phyloP scores from a whole-genome alignment of 2,797 vertebrate genomes.

The Galagoides demidoff region DNA sequence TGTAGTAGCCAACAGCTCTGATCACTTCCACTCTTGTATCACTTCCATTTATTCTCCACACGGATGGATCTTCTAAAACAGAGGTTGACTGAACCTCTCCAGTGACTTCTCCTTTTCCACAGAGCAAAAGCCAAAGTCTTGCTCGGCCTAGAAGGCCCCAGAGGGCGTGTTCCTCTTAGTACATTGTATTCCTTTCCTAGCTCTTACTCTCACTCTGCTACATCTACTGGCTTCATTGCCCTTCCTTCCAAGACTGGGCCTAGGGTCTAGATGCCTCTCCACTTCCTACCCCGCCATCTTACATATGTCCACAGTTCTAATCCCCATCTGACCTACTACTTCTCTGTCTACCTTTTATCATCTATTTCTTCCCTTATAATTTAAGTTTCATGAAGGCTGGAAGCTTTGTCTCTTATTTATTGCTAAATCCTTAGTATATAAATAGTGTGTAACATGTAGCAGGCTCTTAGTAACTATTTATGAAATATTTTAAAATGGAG shows the following conservation, averaged over 20 bases:
- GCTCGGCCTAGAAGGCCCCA: not conserved
- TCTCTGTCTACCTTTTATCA: not conserved
- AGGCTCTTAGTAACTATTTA: not conserved
- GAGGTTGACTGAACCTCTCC: not conserved
- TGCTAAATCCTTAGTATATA: not conserved
- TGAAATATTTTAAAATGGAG: constrained; percentile 2
- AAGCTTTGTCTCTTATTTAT: constrained; percentile 16
- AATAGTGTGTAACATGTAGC: not conserved
- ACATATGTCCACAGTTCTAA: not conserved
- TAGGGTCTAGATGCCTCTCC: not conserved
- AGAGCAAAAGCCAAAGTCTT: not conserved
- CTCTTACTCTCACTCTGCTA: not conserved
- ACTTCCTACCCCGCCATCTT: not conserved
- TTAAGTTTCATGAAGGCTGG: not conserved
- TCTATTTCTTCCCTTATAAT: not conserved
- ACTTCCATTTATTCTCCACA: not conserved
- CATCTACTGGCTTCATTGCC: not conserved
- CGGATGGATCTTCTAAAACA: not conserved
- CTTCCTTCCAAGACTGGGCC: not conserved
- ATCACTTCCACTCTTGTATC: not conserved
- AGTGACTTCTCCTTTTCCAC: not conserved
- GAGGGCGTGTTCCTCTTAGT: not conserved
- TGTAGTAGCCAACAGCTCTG: not conserved
- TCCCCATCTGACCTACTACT: not conserved
- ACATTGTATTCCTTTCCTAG: not conserved